phyloP scores from a whole-genome alignment of 2,888 invertebrate species.

The Lysandra bellargus region DNA sequence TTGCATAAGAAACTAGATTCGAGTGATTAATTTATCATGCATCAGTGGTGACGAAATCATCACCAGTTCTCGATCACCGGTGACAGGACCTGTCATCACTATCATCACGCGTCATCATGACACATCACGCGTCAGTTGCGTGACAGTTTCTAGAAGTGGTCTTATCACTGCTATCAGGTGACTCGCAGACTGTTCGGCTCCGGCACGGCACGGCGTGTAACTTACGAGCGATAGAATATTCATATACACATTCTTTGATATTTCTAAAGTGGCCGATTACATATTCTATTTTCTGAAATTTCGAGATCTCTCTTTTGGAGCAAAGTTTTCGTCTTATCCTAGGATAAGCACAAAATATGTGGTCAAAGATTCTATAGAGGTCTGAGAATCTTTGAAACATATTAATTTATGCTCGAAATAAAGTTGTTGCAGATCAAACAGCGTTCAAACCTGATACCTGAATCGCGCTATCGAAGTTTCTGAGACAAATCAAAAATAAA shows the following conservation, averaged over 20 bases:
- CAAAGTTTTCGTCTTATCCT: no score
- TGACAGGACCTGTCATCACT: slow-evolving; percentile 9
- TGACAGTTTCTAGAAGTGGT: background rate
- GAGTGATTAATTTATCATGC: background rate
- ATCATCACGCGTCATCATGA: background rate
- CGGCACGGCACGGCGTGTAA: background rate
- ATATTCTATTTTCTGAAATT: background rate
- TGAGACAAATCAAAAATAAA: no score
- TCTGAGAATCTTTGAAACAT: no score
- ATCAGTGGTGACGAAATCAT: background rate
- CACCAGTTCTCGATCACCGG: background rate
- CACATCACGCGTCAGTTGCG: background rate
- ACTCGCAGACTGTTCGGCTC: background rate
- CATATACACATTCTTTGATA: no score
- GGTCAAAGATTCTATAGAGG: no score
- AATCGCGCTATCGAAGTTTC: no score
- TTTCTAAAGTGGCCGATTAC: background rate
- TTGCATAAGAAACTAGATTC: background rate
- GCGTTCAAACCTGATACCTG: no score
- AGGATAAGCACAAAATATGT: no score
- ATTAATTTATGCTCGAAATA: no score
- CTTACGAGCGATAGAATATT: background rate
- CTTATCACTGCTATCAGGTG: slow-evolving; percentile 8
- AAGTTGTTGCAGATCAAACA: no score
- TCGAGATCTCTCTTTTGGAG: no score